Evolutionary conservation across 64 coral and sea anemone genomes (phyloP), one percentile per base, ranked within the genome.

Genomic region (Astreopora myriophthalma): DNA sequence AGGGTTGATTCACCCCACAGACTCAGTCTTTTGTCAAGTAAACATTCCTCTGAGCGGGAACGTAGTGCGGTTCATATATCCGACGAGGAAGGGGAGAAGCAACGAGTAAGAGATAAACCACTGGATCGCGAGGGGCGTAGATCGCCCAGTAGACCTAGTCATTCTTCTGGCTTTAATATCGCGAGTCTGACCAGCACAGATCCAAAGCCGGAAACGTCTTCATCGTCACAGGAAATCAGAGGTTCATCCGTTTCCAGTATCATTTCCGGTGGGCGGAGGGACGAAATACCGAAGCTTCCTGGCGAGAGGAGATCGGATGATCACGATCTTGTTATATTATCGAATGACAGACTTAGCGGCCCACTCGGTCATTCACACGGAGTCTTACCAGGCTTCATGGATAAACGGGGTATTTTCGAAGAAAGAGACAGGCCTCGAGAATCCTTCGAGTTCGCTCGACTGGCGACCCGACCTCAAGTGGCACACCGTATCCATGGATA

Each of bases 181-280:
- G 95, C 95, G 31, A 97, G 52, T 84, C 69, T 97, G 61, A 93
- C 95, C 20, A 79, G 87, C 33, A 83, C 58, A n/a, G 95, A 97
- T 7, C 85, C 86, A 35, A 93, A 90, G 72, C 69, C 35, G 52
- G 95, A 97, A 62, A 74, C 80, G 33, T 93, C 94, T 1, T 39
- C 75, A 2, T 60, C 75, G 20, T 26, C 71, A 27, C 23, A 71
- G 13, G 95, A 97, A 78, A 71, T 82, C 5, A 79, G 95, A 32
- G 81, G 81, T 48, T 73, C 92, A 28, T 87, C 88, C 33, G 95
- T 23, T 29, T 69, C 85, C 23, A 80, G 80, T 38, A 64, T 57
- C n/a, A 57, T 33, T 26, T 87, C 94, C 11, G 49, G 73, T 19
- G 58, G 51, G 32, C 60, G 80, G 30, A 76, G 95, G 89, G 95